Conservation (phyloP, 2,113 vertebrate species). For the Hyperopisus bebe region DNA sequence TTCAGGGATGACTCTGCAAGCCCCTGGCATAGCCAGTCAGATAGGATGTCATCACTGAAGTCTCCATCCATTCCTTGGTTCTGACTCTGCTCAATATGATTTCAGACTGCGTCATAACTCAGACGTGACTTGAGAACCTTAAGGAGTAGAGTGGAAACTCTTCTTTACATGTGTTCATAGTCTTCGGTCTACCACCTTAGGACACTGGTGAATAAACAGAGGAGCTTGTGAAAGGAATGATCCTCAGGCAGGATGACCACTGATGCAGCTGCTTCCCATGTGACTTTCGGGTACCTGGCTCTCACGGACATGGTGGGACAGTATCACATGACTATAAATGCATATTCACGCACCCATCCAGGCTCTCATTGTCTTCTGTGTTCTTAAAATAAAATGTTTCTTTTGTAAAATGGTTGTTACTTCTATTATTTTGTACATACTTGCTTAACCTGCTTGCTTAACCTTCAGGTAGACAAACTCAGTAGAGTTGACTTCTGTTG, state of each 20-base stretch:
- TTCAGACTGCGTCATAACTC: background rate
- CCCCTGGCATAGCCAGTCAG: background rate
- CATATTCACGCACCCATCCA: background rate
- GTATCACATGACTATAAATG: background rate
- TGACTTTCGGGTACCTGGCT: background rate
- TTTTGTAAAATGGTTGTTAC: slow-evolving; percentile 29
- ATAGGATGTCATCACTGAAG: background rate
- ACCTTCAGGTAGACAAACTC: slow-evolving; percentile 7
- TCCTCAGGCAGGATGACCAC: background rate
- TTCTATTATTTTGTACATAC: slow-evolving; percentile 43
- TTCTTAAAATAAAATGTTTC: slow-evolving; percentile 47
- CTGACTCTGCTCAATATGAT: background rate
- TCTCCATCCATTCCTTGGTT: background rate
- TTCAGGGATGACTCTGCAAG: background rate
- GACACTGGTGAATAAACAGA: background rate
- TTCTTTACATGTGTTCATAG: background rate
- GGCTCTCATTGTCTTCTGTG: slow-evolving; percentile 31
- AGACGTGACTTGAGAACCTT: background rate
- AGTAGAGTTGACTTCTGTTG: background rate
- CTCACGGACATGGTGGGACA: background rate
- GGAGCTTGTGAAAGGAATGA: background rate
- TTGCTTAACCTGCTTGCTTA: slow-evolving; percentile 34
- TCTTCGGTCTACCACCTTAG: background rate
- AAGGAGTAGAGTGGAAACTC: background rate
- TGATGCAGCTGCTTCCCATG: background rate